Conservation (phyloP, 2,797 vertebrate genomes). For the Sebastes melanostomus region DNA sequence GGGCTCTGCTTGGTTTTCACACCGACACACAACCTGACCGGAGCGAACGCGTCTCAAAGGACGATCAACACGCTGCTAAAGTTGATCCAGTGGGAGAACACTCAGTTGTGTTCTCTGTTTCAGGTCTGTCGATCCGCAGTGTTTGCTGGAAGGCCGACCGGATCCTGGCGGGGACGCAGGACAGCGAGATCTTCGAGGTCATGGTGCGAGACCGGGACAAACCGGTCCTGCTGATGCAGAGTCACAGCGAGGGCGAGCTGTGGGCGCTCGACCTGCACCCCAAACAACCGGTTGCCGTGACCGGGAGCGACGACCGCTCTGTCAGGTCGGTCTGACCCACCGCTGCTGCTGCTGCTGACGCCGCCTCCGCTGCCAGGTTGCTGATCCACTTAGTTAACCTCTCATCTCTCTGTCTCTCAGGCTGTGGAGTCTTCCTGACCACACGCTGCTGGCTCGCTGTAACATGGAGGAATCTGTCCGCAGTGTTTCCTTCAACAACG, state of each 20-base stretch:
- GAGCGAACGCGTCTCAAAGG: rapidly evolving
- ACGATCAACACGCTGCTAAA: too few relatives aligned
- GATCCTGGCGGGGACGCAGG: constrained; percentile 93
- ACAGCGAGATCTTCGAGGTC: constrained; percentile 98
- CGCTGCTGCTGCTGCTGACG: too few relatives aligned
- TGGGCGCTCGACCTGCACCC: constrained; percentile 95
- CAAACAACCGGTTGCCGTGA: constrained; percentile 93
- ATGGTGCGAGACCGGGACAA: constrained; percentile 95
- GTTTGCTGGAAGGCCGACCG: constrained; percentile 97
- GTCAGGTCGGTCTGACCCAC: constrained; percentile 83
- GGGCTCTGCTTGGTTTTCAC: too few relatives aligned
- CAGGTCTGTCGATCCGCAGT: constrained; percentile 94
- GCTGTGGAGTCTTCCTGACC: constrained; percentile 93
- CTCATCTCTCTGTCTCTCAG: constrained; percentile 68
- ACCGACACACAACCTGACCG: too few relatives aligned
- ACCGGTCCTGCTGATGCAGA: constrained; percentile 93
- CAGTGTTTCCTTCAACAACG: constrained; percentile 92
- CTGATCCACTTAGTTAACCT: neutral
- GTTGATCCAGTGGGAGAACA: too few relatives aligned
- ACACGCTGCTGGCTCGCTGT: constrained; percentile 92
- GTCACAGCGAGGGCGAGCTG: constrained; percentile 96
- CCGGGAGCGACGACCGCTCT: constrained; percentile 93
- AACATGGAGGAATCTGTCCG: constrained; percentile 96
- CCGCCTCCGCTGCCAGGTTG: neutral
- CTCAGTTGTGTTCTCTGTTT: neutral